Evolutionary conservation across 1,140 invertebrate genomes (phyloP).

Genomic region (Papilio polyxenes): DNA sequence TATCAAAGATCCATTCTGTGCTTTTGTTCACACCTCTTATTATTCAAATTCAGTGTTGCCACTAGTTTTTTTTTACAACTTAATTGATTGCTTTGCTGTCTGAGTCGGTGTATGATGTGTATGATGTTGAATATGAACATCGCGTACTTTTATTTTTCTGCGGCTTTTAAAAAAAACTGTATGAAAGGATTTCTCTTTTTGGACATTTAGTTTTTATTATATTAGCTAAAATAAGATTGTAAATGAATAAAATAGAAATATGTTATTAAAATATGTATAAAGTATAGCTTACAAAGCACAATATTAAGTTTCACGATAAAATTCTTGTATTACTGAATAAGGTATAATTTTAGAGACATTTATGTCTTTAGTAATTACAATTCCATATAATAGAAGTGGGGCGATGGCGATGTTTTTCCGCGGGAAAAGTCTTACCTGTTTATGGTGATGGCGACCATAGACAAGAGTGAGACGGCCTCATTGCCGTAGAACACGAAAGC

Average conservation of each 20-base stretch:
- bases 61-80: conserved; percentile 15
- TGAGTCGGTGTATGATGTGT: conserved; percentile 40
- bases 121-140: conserved; percentile 47
- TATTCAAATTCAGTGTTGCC: conserved; percentile 1
- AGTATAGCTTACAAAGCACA: neutral
- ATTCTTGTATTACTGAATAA: neutral
- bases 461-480: conserved; percentile 91
- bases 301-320: neutral
- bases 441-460: conserved; percentile 94
- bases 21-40: conserved; percentile 10
- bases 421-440: conserved; percentile 84
- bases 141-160: conserved; percentile 44
- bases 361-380: neutral
- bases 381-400: neutral
- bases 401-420: neutral
- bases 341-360: conserved; percentile 4
- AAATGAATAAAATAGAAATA: no score
- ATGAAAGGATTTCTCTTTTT: neutral
- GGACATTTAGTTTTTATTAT: neutral
- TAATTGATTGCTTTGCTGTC: conserved; percentile 4
- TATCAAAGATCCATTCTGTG: neutral
- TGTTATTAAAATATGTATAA: no score
- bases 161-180: neutral
- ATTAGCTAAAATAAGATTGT: no score
- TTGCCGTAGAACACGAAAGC: conserved; percentile 95